Conservation (phyloP, 2,888 invertebrate species). For the Drosophila phalerata region DNA sequence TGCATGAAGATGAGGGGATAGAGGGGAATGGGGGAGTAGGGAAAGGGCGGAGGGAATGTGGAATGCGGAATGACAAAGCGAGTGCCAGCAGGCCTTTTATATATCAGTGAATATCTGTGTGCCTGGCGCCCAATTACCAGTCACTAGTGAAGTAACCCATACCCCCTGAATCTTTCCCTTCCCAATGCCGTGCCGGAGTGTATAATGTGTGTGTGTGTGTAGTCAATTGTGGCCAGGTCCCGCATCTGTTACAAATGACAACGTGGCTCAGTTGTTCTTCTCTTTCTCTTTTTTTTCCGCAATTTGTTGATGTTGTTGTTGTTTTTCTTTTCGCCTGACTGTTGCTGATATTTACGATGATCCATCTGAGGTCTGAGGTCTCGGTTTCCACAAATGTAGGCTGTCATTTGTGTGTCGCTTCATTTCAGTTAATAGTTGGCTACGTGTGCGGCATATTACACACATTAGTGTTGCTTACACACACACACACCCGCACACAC, state of each 20-base stretch:
- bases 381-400: constrained; percentile 56
- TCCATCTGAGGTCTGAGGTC: constrained; percentile 22
- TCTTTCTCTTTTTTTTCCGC: background rate
- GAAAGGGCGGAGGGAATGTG: background rate
- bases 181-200: background rate
- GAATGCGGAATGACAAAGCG: constrained; percentile 36
- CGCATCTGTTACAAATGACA: constrained; percentile 82
- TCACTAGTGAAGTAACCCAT: constrained; percentile 23
- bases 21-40: background rate
- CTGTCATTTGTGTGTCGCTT: constrained; percentile 66
- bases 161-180: background rate
- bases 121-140: constrained; percentile 59
- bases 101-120: constrained; percentile 38
- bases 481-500: constrained; percentile 22
- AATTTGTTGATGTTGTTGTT: no score
- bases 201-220: constrained; percentile 1
- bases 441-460: constrained; percentile 79
- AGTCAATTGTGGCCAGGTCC: constrained; percentile 76
- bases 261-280: constrained; percentile 39
- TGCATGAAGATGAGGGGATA: background rate
- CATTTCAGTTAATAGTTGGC: constrained; percentile 76
- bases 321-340: constrained; percentile 16
- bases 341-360: constrained; percentile 31
- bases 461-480: constrained; percentile 59
- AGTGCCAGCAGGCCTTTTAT: constrained; percentile 37